These are phyloP conservation scores for Amyelois transitella DNA, from an alignment of 1,140 invertebrate species.

Conservation along the genomic window DNA sequence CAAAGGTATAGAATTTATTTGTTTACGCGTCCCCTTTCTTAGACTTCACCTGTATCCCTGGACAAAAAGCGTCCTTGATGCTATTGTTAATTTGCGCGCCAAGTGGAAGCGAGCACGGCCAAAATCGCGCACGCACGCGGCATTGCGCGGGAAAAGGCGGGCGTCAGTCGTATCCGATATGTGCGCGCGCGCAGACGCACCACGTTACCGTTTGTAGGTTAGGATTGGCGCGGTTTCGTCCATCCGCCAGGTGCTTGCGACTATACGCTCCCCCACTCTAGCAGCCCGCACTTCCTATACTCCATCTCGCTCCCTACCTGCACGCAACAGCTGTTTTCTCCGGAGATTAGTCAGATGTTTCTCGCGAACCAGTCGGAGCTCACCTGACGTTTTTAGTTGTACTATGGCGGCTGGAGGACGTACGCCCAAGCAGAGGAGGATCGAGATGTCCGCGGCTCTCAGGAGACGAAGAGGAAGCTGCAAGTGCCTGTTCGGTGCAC, in stretches of 20 bases:
- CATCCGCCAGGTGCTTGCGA: conserved; percentile 51
- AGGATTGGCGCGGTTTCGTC: conserved; percentile 64
- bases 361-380: conserved; percentile 57
- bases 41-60: conserved; percentile 60
- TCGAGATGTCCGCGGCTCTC: conserved; percentile 47
- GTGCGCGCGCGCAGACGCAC: conserved; percentile 52
- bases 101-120: conserved; percentile 45
- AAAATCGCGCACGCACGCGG: conserved; percentile 52
- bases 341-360: conserved; percentile 73
- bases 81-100: conserved; percentile 67
- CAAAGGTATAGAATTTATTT: conserved; percentile 4
- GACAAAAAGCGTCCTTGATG: conserved; percentile 68
- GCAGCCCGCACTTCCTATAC: conserved; percentile 20
- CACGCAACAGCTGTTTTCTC: conserved; percentile 68
- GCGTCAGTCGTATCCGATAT: conserved; percentile 52
- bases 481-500: conserved; percentile 63
- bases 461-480: conserved; percentile 60
- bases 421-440: conserved; percentile 63
- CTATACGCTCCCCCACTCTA: conserved; percentile 39
- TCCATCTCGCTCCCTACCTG: conserved; percentile 48
- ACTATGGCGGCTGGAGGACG: conserved; percentile 60
- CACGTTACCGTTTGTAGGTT: conserved; percentile 54
- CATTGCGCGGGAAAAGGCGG: conserved; percentile 58
- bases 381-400: conserved; percentile 51
- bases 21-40: conserved; percentile 32